Evolutionary conservation across 2,113 vertebrate species (phyloP).

Genomic region (Lamprologus lemairii): DNA sequence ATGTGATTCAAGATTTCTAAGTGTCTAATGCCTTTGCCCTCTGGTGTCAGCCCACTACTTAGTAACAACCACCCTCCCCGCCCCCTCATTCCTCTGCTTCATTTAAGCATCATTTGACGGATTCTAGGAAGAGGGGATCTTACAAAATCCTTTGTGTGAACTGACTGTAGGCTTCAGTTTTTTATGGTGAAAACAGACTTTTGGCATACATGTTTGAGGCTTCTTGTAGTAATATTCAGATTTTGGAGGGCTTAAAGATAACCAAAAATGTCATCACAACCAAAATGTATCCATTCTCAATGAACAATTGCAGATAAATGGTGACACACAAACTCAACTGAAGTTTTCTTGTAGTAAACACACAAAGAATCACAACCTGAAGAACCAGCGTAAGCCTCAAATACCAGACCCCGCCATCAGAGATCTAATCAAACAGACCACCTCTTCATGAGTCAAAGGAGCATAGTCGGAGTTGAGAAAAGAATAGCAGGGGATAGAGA

Average conservation of each 20-base stretch:
- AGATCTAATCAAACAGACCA: neutral
- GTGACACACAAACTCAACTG: neutral
- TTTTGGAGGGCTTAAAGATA: neutral
- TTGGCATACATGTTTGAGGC: neutral
- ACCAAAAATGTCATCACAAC: neutral
- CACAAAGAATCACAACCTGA: neutral
- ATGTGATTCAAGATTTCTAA: conserved; percentile 43
- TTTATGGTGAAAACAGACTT: neutral
- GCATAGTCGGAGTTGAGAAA: conserved; percentile 20
- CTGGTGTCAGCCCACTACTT: conserved; percentile 58
- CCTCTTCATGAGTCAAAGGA: neutral
- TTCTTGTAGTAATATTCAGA: neutral
- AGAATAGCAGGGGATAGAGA: conserved; percentile 1
- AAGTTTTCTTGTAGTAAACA: neutral
- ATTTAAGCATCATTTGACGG: conserved; percentile 8
- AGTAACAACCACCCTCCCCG: conserved; percentile 10
- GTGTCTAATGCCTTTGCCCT: conserved; percentile 62
- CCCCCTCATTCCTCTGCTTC: neutral
- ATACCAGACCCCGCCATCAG: neutral
- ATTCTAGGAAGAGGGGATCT: neutral
- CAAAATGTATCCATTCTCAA: neutral
- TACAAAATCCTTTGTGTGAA: neutral
- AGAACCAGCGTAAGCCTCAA: conserved; percentile 35
- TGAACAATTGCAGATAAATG: neutral
- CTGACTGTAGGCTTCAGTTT: neutral